Evolutionary conservation across 2,797 vertebrate species (phyloP).

Genomic region (Pipistrellus pygmaeus): DNA sequence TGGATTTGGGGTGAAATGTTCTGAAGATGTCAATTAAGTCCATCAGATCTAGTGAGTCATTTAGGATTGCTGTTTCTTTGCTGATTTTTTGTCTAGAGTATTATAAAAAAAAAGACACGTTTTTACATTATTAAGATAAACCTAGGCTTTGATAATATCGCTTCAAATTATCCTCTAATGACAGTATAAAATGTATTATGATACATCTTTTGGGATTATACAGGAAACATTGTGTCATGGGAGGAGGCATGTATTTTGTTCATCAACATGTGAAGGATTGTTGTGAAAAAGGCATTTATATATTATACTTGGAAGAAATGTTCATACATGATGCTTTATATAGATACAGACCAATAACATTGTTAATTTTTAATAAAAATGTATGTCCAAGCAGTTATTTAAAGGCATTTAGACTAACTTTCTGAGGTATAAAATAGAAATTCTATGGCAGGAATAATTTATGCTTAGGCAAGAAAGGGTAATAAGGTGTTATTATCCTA

Average conservation of each 20-base stretch:
- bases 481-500: background rate
- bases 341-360: background rate
- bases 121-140: conserved; percentile 52
- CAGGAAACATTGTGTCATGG: background rate
- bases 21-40: too few relatives aligned
- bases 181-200: background rate
- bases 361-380: background rate
- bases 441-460: background rate
- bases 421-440: background rate
- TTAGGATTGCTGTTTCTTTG: too few relatives aligned
- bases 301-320: background rate
- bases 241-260: background rate
- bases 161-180: background rate
- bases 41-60: too few relatives aligned
- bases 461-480: background rate
- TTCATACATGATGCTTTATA: background rate
- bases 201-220: background rate
- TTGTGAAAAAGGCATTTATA: background rate
- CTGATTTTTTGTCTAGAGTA: too few relatives aligned
- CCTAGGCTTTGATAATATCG: background rate
- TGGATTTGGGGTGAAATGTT: too few relatives aligned
- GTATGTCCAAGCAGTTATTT: background rate
- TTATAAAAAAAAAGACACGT: background rate
- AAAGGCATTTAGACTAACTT: background rate
- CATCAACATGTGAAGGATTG: background rate